phyloP scores from a whole-genome alignment of 2,888 invertebrate species.

The Chalcis sispes region DNA sequence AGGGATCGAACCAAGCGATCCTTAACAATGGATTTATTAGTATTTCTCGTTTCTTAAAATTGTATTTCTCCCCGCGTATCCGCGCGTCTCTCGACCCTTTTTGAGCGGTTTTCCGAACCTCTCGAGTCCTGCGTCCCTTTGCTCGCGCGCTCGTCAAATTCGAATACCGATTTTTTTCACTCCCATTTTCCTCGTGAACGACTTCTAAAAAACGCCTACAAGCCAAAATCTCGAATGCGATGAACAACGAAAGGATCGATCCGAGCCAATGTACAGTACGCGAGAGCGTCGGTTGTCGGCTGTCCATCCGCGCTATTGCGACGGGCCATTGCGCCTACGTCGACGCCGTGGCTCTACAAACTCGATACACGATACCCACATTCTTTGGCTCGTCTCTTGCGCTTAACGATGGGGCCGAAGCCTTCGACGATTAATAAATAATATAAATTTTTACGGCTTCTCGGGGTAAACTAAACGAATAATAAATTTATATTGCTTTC shows the following conservation, averaged over 20 bases:
- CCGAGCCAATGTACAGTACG: too few relatives aligned
- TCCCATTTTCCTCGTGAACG: not conserved
- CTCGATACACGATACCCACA: constrained; percentile 4
- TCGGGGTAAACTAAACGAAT: too few relatives aligned
- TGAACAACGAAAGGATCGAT: too few relatives aligned
- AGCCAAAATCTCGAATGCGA: not conserved
- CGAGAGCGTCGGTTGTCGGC: too few relatives aligned
- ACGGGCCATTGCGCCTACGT: constrained; percentile 32
- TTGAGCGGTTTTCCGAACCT: not conserved
- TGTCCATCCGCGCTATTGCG: too few relatives aligned
- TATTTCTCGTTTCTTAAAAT: constrained; percentile 48
- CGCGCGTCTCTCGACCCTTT: not conserved
- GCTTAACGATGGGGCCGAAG: too few relatives aligned
- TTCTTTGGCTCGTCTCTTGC: not conserved
- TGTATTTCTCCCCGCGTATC: constrained; percentile 28
- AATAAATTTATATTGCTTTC: too few relatives aligned
- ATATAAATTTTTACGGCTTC: too few relatives aligned
- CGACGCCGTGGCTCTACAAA: not conserved
- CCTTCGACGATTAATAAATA: too few relatives aligned
- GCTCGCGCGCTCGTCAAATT: constrained; percentile 22
- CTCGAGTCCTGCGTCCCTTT: not conserved
- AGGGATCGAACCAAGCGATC: constrained; percentile 9
- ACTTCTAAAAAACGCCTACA: constrained; percentile 25
- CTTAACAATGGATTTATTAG: constrained; percentile 51
- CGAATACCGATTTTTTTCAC: constrained; percentile 19